Base-by-base conservation (phyloP, 2,113 vertebrate genomes). In the Campylorhamphus procurvoides region DNA sequence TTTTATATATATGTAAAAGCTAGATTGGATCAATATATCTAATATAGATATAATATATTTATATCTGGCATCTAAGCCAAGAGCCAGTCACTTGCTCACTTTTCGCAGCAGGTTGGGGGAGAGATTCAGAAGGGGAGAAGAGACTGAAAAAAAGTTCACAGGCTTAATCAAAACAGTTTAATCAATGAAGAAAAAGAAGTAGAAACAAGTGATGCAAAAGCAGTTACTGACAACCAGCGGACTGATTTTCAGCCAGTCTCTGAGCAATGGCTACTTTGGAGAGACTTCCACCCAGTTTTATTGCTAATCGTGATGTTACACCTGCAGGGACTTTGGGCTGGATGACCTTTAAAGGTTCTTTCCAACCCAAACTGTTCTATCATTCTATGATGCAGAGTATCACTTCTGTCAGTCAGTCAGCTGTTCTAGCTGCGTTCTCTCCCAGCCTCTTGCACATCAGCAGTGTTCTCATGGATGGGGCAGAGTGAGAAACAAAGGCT, bases 21-120 rank as follows among this genome's bases (percentile, higher is more conserved):
- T 33, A 12, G 40, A 28, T 39, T 62, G 39, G 37, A 39, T 39
- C 35, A 39, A 9, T 44, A 22, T 64, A 31, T 64, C 9, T 64
- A 44, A 64, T 64, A 33, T 12, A 33, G 29, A 31, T 64, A 42
- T 31, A 22, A 23, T 46, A n/a, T 22, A 33, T 46, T 31, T 23
- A 46, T 46, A 33, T 46, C 42, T 66, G 31, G 33, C 18, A 64
- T 19, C 33, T 64, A 72, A 58, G 27, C 35, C 31, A 42, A 18
- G 12, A 71, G 17, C 18, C 37, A 46, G 28, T 64, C 28, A 40
- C 29, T 79, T 59, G 33, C 39, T n/a, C 6, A 23, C n/a, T 28
- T 91, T 40, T 23, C 27, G 4, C 18, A 31, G 39, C 0, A 2
- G 25, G 3, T 0, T 40, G 12, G 5, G 14, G 17, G 17, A 68